A percentile compares a stretch with the other conserved stretches of the same genome.
Evolutionary conservation across 2,888 invertebrate genomes (phyloP).

Genomic region (Megalurothrips usitatus): DNA sequence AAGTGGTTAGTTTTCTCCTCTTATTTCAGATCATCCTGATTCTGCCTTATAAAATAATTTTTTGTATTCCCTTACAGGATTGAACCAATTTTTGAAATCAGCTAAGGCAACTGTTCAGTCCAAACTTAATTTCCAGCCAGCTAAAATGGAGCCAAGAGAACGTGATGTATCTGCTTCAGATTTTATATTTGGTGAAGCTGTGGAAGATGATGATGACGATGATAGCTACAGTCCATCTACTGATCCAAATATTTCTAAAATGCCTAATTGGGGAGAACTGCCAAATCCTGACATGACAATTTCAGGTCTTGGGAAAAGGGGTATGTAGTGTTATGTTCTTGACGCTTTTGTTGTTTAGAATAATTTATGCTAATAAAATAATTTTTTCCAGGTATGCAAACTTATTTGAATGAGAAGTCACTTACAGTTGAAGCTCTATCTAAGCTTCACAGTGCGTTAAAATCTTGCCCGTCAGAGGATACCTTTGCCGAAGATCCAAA

Average conservation of each 20-base stretch:
- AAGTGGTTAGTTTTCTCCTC: neutral
- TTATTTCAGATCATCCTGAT: neutral
- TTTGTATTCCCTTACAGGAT: neutral
- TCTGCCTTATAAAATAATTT: neutral
- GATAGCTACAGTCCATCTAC: too few relatives aligned
- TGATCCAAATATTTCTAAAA: too few relatives aligned
- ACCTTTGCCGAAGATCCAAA: slow-evolving; percentile 56
- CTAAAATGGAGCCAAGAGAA: neutral
- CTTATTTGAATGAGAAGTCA: slow-evolving; percentile 61
- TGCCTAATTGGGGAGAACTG: neutral
- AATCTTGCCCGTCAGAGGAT: slow-evolving; percentile 60
- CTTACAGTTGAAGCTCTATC: slow-evolving; percentile 68
- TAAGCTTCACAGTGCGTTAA: slow-evolving; percentile 65
- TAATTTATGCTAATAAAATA: neutral
- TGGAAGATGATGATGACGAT: too few relatives aligned
- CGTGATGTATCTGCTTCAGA: neutral
- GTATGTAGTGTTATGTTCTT: neutral
- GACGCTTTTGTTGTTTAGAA: neutral
- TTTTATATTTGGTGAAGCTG: too few relatives aligned
- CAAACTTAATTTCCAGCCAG: neutral
- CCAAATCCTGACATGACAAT: slow-evolving; percentile 10
- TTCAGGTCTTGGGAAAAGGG: neutral
- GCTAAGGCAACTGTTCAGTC: neutral
- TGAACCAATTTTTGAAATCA: neutral
- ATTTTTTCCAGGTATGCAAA: slow-evolving; percentile 56